These are phyloP conservation scores for Valencia hispanica DNA, from an alignment of 2,797 vertebrate species.

Conservation along the genomic window DNA sequence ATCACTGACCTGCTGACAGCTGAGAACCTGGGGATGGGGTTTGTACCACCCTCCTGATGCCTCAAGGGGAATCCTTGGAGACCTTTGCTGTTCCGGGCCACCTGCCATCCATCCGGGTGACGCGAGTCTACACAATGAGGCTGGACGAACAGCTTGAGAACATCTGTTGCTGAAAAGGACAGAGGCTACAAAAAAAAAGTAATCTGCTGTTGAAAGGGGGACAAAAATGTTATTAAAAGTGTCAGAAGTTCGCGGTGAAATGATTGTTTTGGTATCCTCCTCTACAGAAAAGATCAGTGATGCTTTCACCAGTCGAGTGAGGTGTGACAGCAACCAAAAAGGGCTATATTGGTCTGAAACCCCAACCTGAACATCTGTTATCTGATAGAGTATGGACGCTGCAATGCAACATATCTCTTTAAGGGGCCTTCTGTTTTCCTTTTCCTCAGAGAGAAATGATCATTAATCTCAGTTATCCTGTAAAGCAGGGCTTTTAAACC, in stretches of 20 bases:
- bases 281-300: neutral
- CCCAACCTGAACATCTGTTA: conserved; percentile 2
- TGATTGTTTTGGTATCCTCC: neutral
- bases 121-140: too few species aligned
- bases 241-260: neutral
- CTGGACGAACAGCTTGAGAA: conserved; percentile 40
- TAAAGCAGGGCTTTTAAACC: conserved; percentile 69
- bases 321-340: neutral
- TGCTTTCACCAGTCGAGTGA: neutral
- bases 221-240: neutral
- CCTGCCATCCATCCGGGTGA: conserved; percentile 53
- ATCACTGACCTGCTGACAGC: conserved; percentile 55
- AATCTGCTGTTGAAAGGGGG: neutral
- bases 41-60: neutral
- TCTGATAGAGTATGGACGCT: conserved; percentile 11
- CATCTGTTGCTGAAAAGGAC: conserved; percentile 33
- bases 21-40: conserved; percentile 42
- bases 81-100: conserved; percentile 35
- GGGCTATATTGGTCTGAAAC: neutral
- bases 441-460: conserved; percentile 60
- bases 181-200: conserved; percentile 25
- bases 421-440: conserved; percentile 18
- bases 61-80: neutral
- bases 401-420: conserved; percentile 1
- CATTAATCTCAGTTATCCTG: conserved; percentile 70